Conservation (phyloP, 1,140 invertebrate genomes). For the Drosophila subobscura region DNA sequence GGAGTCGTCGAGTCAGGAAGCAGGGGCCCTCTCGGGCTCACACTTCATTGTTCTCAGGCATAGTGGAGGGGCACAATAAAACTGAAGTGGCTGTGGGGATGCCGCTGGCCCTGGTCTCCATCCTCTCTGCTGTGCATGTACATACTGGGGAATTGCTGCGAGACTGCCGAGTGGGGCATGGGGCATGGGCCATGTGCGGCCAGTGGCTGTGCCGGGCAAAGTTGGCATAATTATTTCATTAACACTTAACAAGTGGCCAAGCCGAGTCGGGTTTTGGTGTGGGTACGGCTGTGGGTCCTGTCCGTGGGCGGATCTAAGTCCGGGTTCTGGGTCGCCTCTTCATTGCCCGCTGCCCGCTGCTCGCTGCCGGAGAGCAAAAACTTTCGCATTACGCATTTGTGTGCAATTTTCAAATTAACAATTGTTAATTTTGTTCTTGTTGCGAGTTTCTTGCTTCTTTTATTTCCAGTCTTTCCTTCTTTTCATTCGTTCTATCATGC, state of each 20-base stretch:
- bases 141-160: slow-evolving; percentile 6
- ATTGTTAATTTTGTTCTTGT: slow-evolving; percentile 77
- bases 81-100: slow-evolving; percentile 64
- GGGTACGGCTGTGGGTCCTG: slow-evolving; percentile 8
- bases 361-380: slow-evolving; percentile 52
- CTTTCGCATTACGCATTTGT: slow-evolving; percentile 81
- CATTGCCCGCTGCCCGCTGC: background rate
- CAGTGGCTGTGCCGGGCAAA: slow-evolving; percentile 48
- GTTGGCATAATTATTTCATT: slow-evolving; percentile 82
- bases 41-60: slow-evolving; percentile 65
- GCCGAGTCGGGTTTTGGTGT: slow-evolving; percentile 38
- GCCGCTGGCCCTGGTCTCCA: background rate
- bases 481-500: slow-evolving; percentile 48
- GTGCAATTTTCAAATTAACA: slow-evolving; percentile 82
- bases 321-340: slow-evolving; percentile 10
- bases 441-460: slow-evolving; percentile 29
- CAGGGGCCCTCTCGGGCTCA: slow-evolving; percentile 40
- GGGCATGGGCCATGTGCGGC: slow-evolving; percentile 45
- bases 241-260: slow-evolving; percentile 80
- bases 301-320: slow-evolving; percentile 3
- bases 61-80: slow-evolving; percentile 59
- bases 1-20: slow-evolving; percentile 1
- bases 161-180: slow-evolving; percentile 2
- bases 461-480: slow-evolving; percentile 10
- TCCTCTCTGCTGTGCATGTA: background rate